phyloP scores from a whole-genome alignment of 1,140 invertebrate genomes.

The Trichonephila clavata region DNA sequence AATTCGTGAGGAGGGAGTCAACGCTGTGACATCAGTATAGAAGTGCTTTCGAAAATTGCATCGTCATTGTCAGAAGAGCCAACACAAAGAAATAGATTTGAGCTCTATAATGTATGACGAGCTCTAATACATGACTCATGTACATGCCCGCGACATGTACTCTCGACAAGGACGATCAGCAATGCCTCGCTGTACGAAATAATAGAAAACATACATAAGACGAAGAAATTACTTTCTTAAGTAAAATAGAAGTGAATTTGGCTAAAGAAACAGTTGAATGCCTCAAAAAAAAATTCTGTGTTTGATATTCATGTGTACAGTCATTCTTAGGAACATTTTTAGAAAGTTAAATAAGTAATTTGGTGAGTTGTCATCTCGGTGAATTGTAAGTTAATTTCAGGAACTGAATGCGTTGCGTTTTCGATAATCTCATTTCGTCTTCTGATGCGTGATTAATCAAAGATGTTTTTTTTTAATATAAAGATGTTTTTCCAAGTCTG shows the following conservation, averaged over 20 bases:
- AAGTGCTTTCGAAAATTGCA: background rate
- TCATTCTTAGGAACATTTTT: slow-evolving; percentile 44
- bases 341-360: slow-evolving; percentile 23
- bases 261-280: background rate
- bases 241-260: slow-evolving; percentile 15
- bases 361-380: background rate
- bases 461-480: background rate
- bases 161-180: background rate
- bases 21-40: slow-evolving; percentile 72
- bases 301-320: slow-evolving; percentile 27
- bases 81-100: background rate
- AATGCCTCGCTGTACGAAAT: background rate
- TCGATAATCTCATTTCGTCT: background rate
- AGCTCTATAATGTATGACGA: background rate
- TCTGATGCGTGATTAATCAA: background rate
- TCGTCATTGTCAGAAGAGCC: slow-evolving; percentile 19
- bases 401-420: background rate
- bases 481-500: background rate
- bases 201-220: background rate
- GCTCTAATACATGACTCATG: background rate
- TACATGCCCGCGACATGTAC: background rate
- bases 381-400: background rate
- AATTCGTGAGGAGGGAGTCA: slow-evolving; percentile 74
- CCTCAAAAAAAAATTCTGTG: background rate
- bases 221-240: slow-evolving; percentile 10